Base-by-base conservation (phyloP, 2,888 invertebrate genomes). In the Andricus quercusramuli region DNA sequence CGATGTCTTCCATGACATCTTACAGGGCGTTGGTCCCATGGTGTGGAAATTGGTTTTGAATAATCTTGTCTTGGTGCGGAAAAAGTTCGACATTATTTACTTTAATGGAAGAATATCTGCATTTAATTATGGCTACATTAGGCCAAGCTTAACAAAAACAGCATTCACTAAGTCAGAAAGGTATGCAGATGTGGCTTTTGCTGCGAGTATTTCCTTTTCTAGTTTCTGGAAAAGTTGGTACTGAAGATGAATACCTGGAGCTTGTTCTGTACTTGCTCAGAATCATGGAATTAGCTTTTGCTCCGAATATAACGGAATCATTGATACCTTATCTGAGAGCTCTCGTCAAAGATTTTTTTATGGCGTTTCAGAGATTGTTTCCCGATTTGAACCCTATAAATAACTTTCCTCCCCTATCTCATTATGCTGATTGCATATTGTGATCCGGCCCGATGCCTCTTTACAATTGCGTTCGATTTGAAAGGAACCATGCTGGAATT, bases 151-250 rank as follows among this genome's bases (percentile, higher is more conserved):
- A n/a, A n/a, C n/a, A 67, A 65, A 70, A 29, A 51, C 82, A 84
- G 13, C 79, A 82, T 59, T 56, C 65, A 20, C 22, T 84, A 3
- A 84, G 79, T 78, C 82, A 85, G 74, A 80, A 84, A 47, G 83
- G 79, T 15, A 79, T 85, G 81, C 83, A 82, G 47, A 84, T 78
- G 25, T 85, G 83, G 83, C 78, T 76, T 62, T 51, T 85, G 32
- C 32, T 81, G 6, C 56, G 83, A 37, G 70, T 70, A 8, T 80
- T 84, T 70, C 85, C 83, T 47, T 85, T 84, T 78, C 37, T 85
- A n/a, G 56, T 84, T 62, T 20, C 79, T 62, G 83, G 77, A 20
- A 84, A 80, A 82, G 29, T 81, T 66, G 65, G 51, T 20, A 6
- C 20, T 70, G 82, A 80, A 1, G 79, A 85, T 80, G 51, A 79